These are phyloP conservation scores for Elaphurus davidianus DNA, from an alignment of 2,113 vertebrate species.

Conservation along the genomic window DNA sequence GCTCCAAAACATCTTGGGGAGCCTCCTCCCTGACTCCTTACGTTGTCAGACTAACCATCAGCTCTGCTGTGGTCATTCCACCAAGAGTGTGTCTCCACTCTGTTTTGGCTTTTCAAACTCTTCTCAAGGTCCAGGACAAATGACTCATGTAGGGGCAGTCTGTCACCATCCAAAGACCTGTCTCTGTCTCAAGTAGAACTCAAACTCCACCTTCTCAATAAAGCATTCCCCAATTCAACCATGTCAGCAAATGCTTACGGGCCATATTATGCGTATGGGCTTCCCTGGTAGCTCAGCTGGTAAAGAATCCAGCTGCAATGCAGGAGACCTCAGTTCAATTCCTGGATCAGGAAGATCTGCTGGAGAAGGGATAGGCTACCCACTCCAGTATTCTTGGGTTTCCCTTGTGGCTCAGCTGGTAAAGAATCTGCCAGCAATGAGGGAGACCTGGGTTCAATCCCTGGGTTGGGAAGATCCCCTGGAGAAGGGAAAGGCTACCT, in stretches of 20 bases:
- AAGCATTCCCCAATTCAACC: background rate
- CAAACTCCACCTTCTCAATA: background rate
- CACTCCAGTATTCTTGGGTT: no score
- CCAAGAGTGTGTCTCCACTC: background rate
- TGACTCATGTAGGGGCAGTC: background rate
- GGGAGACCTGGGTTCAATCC: no score
- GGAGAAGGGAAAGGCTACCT: background rate
- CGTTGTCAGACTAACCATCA: background rate
- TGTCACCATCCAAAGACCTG: background rate
- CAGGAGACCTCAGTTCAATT: background rate
- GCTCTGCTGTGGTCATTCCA: background rate
- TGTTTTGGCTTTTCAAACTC: background rate
- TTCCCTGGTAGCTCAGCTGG: background rate
- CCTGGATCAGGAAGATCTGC: background rate
- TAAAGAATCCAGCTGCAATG: background rate
- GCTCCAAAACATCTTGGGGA: background rate
- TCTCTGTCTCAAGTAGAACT: background rate
- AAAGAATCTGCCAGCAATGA: no score
- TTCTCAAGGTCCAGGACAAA: background rate
- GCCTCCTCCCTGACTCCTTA: background rate
- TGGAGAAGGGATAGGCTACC: background rate
- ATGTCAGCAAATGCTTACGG: background rate
- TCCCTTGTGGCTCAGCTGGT: no score
- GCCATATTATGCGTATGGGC: rapidly evolving
- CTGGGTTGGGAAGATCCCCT: no score